Evolutionary conservation across 2,113 vertebrate genomes (phyloP), one percentile per base, ranked within the genome.

Genomic region (Antennarius striatus): DNA sequence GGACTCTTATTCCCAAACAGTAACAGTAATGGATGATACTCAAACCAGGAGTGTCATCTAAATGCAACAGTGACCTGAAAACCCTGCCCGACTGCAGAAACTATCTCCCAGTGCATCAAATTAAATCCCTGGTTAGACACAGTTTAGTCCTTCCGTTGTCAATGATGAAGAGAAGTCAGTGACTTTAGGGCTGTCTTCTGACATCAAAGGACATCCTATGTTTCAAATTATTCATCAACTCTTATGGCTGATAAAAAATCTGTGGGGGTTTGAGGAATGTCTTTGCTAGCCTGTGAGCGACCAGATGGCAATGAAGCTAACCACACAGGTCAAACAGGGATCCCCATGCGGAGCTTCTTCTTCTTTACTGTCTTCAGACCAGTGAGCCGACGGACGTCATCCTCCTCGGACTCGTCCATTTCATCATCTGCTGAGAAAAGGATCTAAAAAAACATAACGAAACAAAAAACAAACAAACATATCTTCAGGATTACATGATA

Each of bases 381-480:
- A 6, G 94, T 92, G 84, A 98, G 90, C 56, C 96, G 92, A 10
- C 94, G 92, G 28, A 95, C 89, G 59, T 98, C 96, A 42, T 98
- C 98, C 55, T 99, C 98, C 0, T 98, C 96, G 0, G 97, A 98
- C 75, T 98, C 96, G 42, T 99, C 97, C 98, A 98, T 96, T 87
- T 99, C 98, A 4, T 99, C 96, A 13, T 99, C 98, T 4, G 97
- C 96, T 1, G 98, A 98, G 89, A 99, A 98, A 60, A 99, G 95
- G 86, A 98, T 96, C 98, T 99, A 60, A 71, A 39, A 60, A n/a
- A 39, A 6, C 11, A 53, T 53, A 40, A 14, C 28, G 22, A 40
- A 8, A 60, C 22, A 53, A 13, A 17, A 50, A 5, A 36, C 0
- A 6, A 9, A 46, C 4, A 49, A 46, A 56, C 15, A 36, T 3